phyloP scores from a whole-genome alignment of 2,888 invertebrate species.

The Ichneumoninae sp. region DNA sequence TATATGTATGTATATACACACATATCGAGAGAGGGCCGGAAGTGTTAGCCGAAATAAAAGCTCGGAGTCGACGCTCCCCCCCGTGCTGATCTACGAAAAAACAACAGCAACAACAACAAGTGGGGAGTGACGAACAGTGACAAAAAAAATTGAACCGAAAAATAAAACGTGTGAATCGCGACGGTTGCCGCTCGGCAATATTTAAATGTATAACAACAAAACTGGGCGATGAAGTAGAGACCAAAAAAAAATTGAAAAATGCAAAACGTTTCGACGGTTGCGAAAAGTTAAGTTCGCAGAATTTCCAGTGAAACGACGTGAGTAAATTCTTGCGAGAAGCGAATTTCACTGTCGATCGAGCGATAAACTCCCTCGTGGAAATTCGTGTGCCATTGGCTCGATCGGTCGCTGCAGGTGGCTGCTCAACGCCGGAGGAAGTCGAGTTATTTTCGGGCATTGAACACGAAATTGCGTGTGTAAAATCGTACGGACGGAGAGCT shows the following conservation, averaged over 20 bases:
- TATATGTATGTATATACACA: neutral
- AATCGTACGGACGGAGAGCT: conserved; percentile 74
- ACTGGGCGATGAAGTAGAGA: neutral
- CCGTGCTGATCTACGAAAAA: conserved; percentile 65
- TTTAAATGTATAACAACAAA: neutral
- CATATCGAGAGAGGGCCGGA: neutral
- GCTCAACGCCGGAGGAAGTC: conserved; percentile 72
- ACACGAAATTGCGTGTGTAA: conserved; percentile 79
- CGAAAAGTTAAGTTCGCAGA: neutral
- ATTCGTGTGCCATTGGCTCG: conserved; percentile 44
- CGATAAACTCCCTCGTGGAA: conserved; percentile 50
- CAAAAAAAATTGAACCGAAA: conserved; percentile 11
- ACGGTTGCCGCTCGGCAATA: conserved; percentile 1
- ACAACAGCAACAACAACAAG: conserved; percentile 61
- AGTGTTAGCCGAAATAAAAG: conserved; percentile 48
- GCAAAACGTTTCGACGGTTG: neutral
- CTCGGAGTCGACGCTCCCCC: conserved; percentile 33
- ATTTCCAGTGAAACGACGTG: conserved; percentile 32
- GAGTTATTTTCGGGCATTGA: conserved; percentile 80
- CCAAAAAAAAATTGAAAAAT: neutral
- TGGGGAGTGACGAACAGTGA: conserved; percentile 58
- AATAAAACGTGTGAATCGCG: conserved; percentile 25
- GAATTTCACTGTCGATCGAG: conserved; percentile 67
- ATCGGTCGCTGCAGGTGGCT: conserved; percentile 58
- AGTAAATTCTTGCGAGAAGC: conserved; percentile 58